Conservation (phyloP, 2,113 vertebrate genomes). For the Butorides virescens region DNA sequence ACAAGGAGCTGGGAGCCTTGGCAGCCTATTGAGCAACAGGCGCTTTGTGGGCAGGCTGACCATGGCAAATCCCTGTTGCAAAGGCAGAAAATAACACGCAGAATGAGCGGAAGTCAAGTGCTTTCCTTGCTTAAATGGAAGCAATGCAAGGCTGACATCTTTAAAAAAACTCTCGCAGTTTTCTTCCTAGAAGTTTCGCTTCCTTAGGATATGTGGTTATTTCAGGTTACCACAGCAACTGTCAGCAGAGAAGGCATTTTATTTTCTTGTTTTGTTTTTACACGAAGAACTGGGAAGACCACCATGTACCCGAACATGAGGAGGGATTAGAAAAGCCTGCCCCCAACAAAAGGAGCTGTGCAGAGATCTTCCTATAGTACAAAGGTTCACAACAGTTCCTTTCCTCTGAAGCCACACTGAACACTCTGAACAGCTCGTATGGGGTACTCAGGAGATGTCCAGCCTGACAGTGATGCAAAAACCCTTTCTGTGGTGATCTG, state of each 20-base stretch:
- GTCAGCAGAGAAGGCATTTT: background rate
- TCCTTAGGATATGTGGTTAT: background rate
- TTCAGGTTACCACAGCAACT: background rate
- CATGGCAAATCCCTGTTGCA: background rate
- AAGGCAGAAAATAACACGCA: background rate
- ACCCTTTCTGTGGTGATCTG: background rate
- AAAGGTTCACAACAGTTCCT: background rate
- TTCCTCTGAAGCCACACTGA: background rate
- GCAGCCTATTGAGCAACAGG: background rate
- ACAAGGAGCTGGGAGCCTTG: background rate
- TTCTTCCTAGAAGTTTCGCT: conserved; percentile 21
- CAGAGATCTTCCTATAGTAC: background rate
- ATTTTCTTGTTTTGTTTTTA: conserved; percentile 11
- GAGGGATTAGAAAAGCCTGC: background rate
- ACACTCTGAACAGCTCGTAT: background rate
- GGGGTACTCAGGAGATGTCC: background rate
- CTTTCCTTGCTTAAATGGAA: background rate
- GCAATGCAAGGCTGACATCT: background rate
- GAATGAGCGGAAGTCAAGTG: background rate
- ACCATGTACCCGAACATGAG: background rate
- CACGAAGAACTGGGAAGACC: background rate
- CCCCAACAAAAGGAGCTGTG: background rate
- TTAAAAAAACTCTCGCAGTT: background rate
- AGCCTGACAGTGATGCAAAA: background rate
- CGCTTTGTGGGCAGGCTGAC: background rate